phyloP scores from a whole-genome alignment of 2,888 invertebrate species.

The Candidula unifasciata region DNA sequence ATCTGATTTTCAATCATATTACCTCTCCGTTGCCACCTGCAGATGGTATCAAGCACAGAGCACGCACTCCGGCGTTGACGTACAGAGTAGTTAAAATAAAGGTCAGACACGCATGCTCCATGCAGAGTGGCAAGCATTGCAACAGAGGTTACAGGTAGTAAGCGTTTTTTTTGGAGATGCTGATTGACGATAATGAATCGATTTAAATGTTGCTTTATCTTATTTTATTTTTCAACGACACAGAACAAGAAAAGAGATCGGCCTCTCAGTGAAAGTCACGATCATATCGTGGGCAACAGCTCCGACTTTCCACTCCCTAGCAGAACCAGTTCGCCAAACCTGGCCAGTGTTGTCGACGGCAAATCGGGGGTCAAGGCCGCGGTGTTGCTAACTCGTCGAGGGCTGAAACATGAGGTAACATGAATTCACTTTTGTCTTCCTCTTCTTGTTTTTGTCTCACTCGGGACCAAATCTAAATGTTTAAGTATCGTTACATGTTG shows the following conservation, averaged over 20 bases:
- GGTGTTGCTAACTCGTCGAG: slow-evolving; percentile 5
- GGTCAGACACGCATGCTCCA: no score
- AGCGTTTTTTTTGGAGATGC: neutral
- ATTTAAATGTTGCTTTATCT: neutral
- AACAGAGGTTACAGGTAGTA: neutral
- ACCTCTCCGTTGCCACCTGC: no score
- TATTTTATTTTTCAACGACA: neutral
- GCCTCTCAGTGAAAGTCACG: slow-evolving; percentile 26
- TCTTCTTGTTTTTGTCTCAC: no score
- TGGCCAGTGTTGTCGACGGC: neutral
- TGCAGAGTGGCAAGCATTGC: no score
- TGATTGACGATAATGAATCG: neutral
- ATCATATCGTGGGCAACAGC: neutral
- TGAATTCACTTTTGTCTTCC: neutral
- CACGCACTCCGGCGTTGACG: no score
- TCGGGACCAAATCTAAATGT: no score
- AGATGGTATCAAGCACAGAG: no score
- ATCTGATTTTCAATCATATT: no score
- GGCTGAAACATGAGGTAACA: slow-evolving; percentile 37
- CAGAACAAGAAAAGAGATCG: neutral
- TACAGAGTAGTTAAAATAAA: neutral
- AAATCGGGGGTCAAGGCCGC: neutral
- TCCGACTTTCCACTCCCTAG: neutral
- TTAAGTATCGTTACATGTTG: no score
- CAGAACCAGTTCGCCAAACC: slow-evolving; percentile 27